Evolutionary conservation across 1,140 invertebrate species (phyloP).

Genomic region (Heterodera schachtii): DNA sequence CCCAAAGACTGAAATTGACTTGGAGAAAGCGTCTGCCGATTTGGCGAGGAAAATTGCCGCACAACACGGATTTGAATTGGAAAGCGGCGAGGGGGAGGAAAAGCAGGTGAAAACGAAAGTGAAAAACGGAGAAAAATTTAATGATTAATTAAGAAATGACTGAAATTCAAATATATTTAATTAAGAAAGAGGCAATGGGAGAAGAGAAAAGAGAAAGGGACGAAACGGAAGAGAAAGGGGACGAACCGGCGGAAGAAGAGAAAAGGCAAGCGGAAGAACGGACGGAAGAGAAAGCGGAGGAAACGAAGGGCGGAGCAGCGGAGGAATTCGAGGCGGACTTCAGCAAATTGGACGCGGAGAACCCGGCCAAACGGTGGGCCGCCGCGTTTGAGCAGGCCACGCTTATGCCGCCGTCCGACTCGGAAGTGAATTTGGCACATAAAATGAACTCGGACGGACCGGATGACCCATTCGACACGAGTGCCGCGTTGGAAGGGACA

Average conservation of each 20-base stretch:
- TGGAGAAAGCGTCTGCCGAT: conserved; percentile 59
- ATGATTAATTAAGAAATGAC: not conserved
- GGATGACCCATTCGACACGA: conserved; percentile 27
- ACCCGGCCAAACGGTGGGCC: conserved; percentile 19
- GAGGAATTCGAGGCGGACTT: not conserved
- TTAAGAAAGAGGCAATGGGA: not conserved
- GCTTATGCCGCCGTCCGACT: conserved; percentile 35
- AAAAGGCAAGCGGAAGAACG: not conserved
- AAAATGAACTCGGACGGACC: not conserved
- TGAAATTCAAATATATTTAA: not conserved
- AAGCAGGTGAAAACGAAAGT: not conserved
- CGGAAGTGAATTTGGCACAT: conserved; percentile 28
- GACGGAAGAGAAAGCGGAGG: not conserved
- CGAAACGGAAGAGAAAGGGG: not conserved
- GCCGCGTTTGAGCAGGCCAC: conserved; percentile 19
- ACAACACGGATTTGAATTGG: conserved; percentile 25
- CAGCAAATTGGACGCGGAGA: not conserved
- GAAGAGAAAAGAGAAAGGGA: not conserved
- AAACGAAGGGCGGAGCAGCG: not conserved
- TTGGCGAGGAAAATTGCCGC: conserved; percentile 58
- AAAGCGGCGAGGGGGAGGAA: not conserved
- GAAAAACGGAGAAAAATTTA: not conserved
- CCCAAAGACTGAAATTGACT: conserved; percentile 58
- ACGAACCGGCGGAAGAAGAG: not conserved
- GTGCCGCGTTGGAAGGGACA: conserved; percentile 3